Base-by-base conservation (phyloP, 2,113 vertebrate species). In the Cnemophilus loriae region DNA sequence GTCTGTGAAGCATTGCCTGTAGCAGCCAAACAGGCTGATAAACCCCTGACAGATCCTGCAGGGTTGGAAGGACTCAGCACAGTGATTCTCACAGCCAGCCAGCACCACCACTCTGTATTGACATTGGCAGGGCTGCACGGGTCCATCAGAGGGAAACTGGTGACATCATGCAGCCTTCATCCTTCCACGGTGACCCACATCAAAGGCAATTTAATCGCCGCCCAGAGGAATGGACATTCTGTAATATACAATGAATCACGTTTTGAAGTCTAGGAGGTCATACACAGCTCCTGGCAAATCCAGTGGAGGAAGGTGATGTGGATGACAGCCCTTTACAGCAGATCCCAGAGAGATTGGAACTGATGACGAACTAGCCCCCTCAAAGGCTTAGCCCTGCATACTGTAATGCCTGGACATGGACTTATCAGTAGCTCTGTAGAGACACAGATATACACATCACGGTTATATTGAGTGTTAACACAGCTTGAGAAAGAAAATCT, bases 111-210 rank as follows among this genome's bases (percentile, higher is more conserved):
- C 35, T 69, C 67, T 2, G 0, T 97, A 57, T 97, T 97, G 95
- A 97, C 94, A 85, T 94, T 97, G 97, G 96, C 95, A 97, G 57
- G 16, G 10, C 52, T 86, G 86, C 68, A 35, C 1, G 1, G 75
- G 93, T 81, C 94, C 0, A 0, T 84, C 84, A 94, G 69, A 90
- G 50, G 50, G 75, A 90, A 96, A 79, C 50, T 61, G 84, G 63
- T 97, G 96, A 97, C 89, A 90, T 97, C 95, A 96, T 93, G 75
- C 71, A 96, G 84, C 79, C 95, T 85, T 90, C 93, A 91, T 94
- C 95, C 89, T 82, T 90, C 75, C 93, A 96, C 1, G 0, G 94
- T 89, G 95, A 96, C 92, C 95, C 95, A 95, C 96, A 96, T 96
- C 96, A 96, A 96, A 96, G 73, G 87, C 59, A 57, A 68, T 63